Evolutionary conservation across 2,113 vertebrate species (phyloP).

Genomic region (Galeopterus variegatus): DNA sequence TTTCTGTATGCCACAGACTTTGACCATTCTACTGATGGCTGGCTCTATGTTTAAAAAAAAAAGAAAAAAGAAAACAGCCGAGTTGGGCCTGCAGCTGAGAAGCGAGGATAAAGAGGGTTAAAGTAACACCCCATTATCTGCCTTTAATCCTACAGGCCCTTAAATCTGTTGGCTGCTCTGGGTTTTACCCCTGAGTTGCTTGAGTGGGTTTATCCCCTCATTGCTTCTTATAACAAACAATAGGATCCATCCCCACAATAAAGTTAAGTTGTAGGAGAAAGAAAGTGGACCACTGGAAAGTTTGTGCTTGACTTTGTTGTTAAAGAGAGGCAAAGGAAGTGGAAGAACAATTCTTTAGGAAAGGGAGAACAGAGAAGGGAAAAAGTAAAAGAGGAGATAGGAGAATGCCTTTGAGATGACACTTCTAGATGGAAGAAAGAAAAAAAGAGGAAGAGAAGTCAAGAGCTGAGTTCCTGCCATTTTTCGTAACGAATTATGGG

Average conservation of each 20-base stretch:
- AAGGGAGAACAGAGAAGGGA: not conserved
- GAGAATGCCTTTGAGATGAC: not conserved
- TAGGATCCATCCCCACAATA: not conserved
- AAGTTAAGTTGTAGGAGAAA: conserved; percentile 18
- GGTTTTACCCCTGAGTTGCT: conserved; percentile 31
- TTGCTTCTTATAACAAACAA: not conserved
- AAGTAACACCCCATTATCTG: not conserved
- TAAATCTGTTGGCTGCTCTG: conserved; percentile 19
- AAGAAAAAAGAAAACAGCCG: conserved; percentile 44
- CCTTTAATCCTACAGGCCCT: conserved; percentile 3
- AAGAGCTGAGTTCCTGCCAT: not conserved
- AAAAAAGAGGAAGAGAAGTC: not conserved
- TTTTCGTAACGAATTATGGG: not conserved
- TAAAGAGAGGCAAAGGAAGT: not conserved
- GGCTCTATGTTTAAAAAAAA: conserved; percentile 38
- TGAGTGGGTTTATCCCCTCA: not conserved
- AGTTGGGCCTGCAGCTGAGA: conserved; percentile 51
- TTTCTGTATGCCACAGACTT: not conserved
- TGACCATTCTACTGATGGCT: conserved; percentile 13
- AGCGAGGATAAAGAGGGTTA: not conserved
- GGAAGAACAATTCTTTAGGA: not conserved
- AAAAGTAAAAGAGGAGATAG: not conserved
- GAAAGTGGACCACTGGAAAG: not conserved
- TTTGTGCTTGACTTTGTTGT: not conserved
- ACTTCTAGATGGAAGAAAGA: not conserved